A percentile compares a stretch with the other conserved stretches of the same genome.
phyloP scores from a whole-genome alignment of 1,140 invertebrate species.

The Drosophila nannoptera region DNA sequence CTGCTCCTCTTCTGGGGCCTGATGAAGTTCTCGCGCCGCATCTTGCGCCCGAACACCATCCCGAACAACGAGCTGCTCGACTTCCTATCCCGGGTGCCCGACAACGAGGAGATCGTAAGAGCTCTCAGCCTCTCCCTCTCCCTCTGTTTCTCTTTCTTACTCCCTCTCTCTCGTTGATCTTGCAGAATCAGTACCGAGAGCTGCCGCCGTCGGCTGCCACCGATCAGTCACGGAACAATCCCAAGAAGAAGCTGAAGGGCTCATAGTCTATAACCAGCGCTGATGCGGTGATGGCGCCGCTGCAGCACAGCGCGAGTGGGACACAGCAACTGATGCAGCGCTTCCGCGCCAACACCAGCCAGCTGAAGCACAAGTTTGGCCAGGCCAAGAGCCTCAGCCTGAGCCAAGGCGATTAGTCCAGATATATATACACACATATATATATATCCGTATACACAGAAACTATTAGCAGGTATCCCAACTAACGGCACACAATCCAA shows the following conservation, averaged over 20 bases:
- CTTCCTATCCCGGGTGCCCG: constrained; percentile 96
- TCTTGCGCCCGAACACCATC: constrained; percentile 94
- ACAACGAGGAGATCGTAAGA: constrained; percentile 93
- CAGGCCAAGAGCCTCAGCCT: constrained; percentile 70
- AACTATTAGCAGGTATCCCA: constrained; percentile 3
- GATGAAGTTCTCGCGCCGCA: constrained; percentile 97
- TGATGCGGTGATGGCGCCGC: constrained; percentile 52
- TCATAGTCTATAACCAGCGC: constrained; percentile 80
- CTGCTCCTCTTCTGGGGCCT: constrained; percentile 97
- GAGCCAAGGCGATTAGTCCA: constrained; percentile 58
- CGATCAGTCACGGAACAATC: constrained; percentile 80
- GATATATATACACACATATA: too few species aligned
- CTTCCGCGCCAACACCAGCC: constrained; percentile 70
- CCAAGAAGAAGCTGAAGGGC: constrained; percentile 82
- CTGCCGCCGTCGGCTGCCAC: constrained; percentile 80
- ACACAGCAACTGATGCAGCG: constrained; percentile 69
- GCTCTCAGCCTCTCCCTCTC: background rate
- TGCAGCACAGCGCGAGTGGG: constrained; percentile 48
- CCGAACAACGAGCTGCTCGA: constrained; percentile 99
- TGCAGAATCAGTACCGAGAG: constrained; percentile 81
- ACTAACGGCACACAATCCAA: constrained; percentile 17
- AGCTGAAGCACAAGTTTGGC: constrained; percentile 68
- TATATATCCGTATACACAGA: background rate
- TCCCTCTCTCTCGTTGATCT: background rate
- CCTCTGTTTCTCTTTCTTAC: background rate